phyloP scores from a whole-genome alignment of 2,113 vertebrate species.

The Gobius niger region DNA sequence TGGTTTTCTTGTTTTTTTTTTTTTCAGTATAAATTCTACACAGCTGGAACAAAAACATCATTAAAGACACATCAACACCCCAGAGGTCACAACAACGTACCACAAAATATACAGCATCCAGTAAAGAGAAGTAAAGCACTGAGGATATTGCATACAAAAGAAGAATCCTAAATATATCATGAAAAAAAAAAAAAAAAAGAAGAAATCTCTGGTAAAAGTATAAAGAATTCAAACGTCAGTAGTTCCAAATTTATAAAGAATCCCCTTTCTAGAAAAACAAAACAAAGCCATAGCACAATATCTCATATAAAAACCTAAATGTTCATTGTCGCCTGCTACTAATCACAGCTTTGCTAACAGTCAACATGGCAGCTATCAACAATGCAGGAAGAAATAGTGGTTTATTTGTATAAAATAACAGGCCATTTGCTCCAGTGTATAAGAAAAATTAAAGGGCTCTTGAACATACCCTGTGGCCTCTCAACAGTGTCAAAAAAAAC shows the following conservation, averaged over 20 bases:
- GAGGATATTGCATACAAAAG: constrained; percentile 54
- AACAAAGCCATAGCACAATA: constrained; percentile 49
- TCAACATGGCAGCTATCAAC: constrained; percentile 60
- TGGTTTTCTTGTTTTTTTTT: constrained; percentile 40
- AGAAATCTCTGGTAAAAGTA: constrained; percentile 42
- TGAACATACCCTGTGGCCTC: constrained; percentile 32
- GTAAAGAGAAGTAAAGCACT: constrained; percentile 63
- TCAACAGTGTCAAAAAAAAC: constrained; percentile 28
- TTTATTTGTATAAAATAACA: constrained; percentile 27
- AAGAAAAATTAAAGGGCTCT: constrained; percentile 45
- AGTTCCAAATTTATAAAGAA: constrained; percentile 68
- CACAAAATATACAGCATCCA: constrained; percentile 81
- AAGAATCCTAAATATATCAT: constrained; percentile 45
- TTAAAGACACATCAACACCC: constrained; percentile 71
- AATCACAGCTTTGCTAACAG: constrained; percentile 56
- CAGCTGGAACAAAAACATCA: constrained; percentile 63
- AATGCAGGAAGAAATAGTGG: constrained; percentile 48
- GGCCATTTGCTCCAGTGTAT: constrained; percentile 70
- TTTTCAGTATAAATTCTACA: constrained; percentile 77
- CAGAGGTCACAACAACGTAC: constrained; percentile 74
- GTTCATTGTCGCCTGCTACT: constrained; percentile 37
- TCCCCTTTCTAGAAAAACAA: constrained; percentile 41
- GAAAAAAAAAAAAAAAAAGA: constrained; percentile 37
- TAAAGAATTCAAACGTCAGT: constrained; percentile 70
- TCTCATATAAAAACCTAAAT: constrained; percentile 52